Evolutionary conservation across 2,888 invertebrate genomes (phyloP), one percentile per base, ranked within the genome.

Genomic region (Pammene fasciana): DNA sequence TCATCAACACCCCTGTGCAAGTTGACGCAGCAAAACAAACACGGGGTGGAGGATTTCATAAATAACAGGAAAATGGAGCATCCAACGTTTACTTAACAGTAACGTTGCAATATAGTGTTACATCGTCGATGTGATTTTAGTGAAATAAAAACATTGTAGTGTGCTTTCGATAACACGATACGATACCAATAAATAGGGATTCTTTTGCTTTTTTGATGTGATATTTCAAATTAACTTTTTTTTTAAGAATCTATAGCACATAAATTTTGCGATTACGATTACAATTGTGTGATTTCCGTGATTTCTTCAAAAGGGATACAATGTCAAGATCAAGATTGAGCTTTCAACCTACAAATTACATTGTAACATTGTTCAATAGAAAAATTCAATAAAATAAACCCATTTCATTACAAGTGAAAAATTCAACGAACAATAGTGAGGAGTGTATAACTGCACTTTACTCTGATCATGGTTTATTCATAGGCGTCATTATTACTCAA

Each of bases 401-500:
- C 18, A 62, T 41, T 26, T 52, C 4, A 48, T 50, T n/a, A 62
- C 36, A 9, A 50, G 38, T 16, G 36, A 50, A 13, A 8, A 45
- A 45, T n/a, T 62, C 3, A 62, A 36, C 10, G 41, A 62, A 62
- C 50, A 62, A 41, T 62, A n/a, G 52, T 36, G n/a, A 54, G 41
- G n/a, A 50, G 38, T 36, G 38, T 48, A 38, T 14, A 46, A 62
- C 62, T 50, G 62, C 41, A 59, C 41, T 61, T 60, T 52, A 62
- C 52, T 41, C 62, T 41, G 38, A 18, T 10, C 62, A 52, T 52
- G 62, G 52, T 62, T 62, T 62, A 52, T 62, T 62, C 62, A 52
- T 62, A 52, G n/a, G n/a, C 62, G 66, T 67, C 59, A 67, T 59
- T 48, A 59, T 57, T 67, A 67, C 59, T 67, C 66, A 41, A 50